phyloP scores from a whole-genome alignment of 2,113 vertebrate species.

The Mystacornis crossleyi region DNA sequence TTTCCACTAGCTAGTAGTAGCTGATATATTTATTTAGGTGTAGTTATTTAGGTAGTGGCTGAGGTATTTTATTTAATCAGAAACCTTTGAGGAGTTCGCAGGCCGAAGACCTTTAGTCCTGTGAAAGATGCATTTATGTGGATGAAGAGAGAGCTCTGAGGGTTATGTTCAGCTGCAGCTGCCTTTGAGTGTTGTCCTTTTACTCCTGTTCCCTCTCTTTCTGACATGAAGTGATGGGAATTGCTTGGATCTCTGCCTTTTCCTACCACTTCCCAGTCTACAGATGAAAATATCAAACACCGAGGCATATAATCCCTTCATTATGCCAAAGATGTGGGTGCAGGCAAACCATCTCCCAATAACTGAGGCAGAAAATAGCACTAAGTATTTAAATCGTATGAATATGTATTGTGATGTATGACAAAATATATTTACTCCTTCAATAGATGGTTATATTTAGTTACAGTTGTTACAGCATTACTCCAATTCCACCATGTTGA shows the following conservation, averaged over 20 bases:
- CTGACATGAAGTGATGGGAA: background rate
- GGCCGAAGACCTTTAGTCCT: background rate
- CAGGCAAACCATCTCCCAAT: background rate
- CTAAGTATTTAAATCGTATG: background rate
- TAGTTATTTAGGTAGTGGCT: background rate
- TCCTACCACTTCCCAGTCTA: background rate
- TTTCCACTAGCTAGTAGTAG: background rate
- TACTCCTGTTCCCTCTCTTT: background rate
- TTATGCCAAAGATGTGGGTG: background rate
- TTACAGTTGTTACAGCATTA: background rate
- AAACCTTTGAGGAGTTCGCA: background rate
- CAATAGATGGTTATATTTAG: background rate
- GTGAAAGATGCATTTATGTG: background rate
- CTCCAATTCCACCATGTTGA: background rate
- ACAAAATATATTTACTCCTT: background rate
- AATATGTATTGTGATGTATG: background rate
- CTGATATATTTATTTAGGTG: background rate
- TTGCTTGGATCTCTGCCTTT: background rate
- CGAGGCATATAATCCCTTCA: background rate
- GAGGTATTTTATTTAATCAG: background rate
- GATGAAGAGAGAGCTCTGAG: background rate
- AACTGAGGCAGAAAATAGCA: background rate
- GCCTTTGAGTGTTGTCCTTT: background rate
- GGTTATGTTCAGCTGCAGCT: background rate
- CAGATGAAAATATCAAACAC: background rate